Evolutionary conservation across 1,140 invertebrate genomes (phyloP), one percentile per base, ranked within the genome.

Genomic region (Brachionus sp.): DNA sequence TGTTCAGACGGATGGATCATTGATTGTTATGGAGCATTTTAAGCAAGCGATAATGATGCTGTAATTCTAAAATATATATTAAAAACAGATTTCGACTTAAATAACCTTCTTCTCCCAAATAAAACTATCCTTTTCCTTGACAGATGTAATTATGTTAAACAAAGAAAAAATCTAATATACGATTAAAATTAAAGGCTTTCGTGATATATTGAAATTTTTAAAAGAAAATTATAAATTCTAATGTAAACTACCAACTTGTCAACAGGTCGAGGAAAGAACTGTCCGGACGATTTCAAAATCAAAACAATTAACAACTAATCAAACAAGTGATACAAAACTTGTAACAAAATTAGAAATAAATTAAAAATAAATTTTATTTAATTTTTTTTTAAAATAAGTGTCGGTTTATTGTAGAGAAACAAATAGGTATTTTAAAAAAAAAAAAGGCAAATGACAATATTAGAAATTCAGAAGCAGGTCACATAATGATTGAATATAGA

Each of bases 351-450:
- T 29, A 29, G 1, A 2, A 2, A 29, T 3, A 2, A 29, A 29
- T 2, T 3, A 1, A 29, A 29, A 29, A 16, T 23, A 16, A 10
- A 44, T 16, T 37, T 39, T 73, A 3, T 66, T 37, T 35, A 35
- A 66, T 35, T 66, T 66, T 66, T 16, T 5, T 57, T 33, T 66
- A 23, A 33, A 13, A 35, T 0, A 35, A 75, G 70, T 75, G 70
- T 75, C 70, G 42, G 23, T 75, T 75, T 75, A 46, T 75, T 46
- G 25, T 75, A 3, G 70, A 75, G 44, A 75, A 75, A 46, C 39
- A 75, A 46, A 25, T 75, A 1, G 19, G 42, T 46, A 46, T 25
- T 12, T 35, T 46, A 25, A 75, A 75, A 46, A 75, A 35, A 12
- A 35, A 35, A n/a, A 35, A 29, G 9, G 70, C 70, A 19, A 10